Base-by-base conservation (phyloP, 2,888 invertebrate species). In the Blomia tropicalis region DNA sequence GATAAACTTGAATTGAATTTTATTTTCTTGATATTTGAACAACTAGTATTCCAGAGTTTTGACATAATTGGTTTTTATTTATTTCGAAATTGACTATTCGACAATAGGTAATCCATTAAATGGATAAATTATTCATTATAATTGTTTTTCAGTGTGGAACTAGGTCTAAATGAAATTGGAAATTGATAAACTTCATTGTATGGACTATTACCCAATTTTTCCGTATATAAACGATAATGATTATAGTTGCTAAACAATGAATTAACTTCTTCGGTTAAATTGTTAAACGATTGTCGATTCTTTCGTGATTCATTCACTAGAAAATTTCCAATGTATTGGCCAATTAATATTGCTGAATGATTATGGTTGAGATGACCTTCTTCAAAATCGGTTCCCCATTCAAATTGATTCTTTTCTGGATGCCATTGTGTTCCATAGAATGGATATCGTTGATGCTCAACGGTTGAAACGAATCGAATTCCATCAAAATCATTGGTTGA, bases 361-460 rank as follows among this genome's bases (percentile, higher is more conserved):
- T 79, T 77, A 70, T 89, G 89, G 0, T 84, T 80, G 65, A 86
- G 81, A 27, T 71, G 66, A 14, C 56, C 56, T 2, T 29, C 27
- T 14, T 19, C 11, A 1, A 66, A 61, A 2, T 62, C 60, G 3
- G 60, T 29, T 59, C 77, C 79, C 83, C 83, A 88, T 73, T 89
- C 88, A 70, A 82, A 92, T 0, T 80, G 74, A 70, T 81, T 82
- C 71, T 90, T 89, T 73, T 93, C 93, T 0, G 92, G 91, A 72
- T 93, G 93, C 74, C 87, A 92, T 73, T 91, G 90, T 0, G 83
- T 77, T 0, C 84, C 91, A 73, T 83, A 92, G 71, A 90, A 82
- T 7, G 92, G 92, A 56, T 66, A 67, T 19, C 59, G 60, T 32
- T 64, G 69, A 71, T 73, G 72, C 75, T 92, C 91, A 64, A 86